Evolutionary conservation across 2,113 vertebrate species (phyloP).

Genomic region (Bambusicola thoracicus): DNA sequence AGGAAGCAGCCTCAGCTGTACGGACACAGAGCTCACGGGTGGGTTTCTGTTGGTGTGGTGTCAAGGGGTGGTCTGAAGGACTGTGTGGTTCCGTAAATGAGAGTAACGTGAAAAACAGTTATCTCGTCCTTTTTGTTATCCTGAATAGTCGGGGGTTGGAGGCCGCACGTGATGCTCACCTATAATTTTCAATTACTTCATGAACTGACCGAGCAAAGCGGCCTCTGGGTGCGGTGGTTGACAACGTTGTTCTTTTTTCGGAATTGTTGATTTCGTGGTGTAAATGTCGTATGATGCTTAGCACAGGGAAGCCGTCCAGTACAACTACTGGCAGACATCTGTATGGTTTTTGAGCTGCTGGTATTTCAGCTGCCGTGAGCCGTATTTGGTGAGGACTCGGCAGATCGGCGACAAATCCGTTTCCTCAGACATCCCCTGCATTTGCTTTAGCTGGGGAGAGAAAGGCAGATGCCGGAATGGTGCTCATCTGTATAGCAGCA

Average conservation of each 20-base stretch:
- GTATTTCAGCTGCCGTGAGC: neutral
- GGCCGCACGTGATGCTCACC: no score
- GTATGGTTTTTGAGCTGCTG: neutral
- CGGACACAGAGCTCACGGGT: neutral
- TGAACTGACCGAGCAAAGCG: neutral
- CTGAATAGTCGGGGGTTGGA: neutral
- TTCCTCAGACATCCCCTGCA: neutral
- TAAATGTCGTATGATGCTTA: neutral
- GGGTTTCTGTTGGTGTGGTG: neutral
- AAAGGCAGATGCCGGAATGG: fast-evolving
- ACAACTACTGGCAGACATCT: neutral
- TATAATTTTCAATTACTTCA: neutral
- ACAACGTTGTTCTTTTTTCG: neutral
- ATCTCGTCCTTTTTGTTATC: neutral
- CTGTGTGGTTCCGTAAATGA: neutral
- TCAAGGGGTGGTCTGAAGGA: neutral
- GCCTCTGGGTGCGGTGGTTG: neutral
- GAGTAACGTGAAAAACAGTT: neutral
- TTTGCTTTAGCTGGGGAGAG: neutral
- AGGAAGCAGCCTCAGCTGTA: conserved; percentile 27
- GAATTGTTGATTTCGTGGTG: neutral
- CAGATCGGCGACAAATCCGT: fast-evolving
- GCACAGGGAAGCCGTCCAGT: fast-evolving
- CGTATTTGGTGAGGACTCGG: neutral
- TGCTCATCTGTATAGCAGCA: fast-evolving